Percentiles rank a stretch among this genome's conserved stretches.
phyloP scores from a whole-genome alignment of 2,797 vertebrate genomes.

The Platyrinchus mystaceus region DNA sequence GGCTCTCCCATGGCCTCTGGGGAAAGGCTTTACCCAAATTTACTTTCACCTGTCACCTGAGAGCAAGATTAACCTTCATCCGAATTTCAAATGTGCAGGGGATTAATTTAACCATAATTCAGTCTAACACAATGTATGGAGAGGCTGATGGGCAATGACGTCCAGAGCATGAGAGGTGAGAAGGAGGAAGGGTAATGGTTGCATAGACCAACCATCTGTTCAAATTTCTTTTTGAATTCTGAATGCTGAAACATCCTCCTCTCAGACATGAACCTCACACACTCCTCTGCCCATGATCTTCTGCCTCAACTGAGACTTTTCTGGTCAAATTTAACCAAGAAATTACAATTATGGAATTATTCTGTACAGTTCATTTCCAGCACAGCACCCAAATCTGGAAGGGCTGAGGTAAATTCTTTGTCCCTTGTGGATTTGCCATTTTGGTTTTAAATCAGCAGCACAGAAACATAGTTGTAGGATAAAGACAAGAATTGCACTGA shows the following conservation, averaged over 20 bases:
- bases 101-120: neutral
- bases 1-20: rapidly evolving
- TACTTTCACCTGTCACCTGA: neutral
- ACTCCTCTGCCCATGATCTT: neutral
- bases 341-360: neutral
- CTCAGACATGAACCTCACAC: neutral
- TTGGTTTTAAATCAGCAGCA: neutral
- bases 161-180: neutral
- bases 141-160: rapidly evolving
- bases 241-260: neutral
- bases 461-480: neutral
- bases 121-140: rapidly evolving
- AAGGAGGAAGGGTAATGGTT: neutral
- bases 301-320: neutral
- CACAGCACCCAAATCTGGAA: too few species aligned
- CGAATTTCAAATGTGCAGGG: rapidly evolving
- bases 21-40: neutral
- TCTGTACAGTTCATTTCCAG: neutral
- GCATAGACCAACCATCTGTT: neutral
- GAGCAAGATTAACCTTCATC: neutral
- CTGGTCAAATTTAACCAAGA: neutral
- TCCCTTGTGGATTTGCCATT: neutral
- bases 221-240: neutral
- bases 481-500: neutral
- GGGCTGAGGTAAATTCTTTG: neutral